phyloP scores from a whole-genome alignment of 2,888 invertebrate genomes.

The Melinaea marsaeus region DNA sequence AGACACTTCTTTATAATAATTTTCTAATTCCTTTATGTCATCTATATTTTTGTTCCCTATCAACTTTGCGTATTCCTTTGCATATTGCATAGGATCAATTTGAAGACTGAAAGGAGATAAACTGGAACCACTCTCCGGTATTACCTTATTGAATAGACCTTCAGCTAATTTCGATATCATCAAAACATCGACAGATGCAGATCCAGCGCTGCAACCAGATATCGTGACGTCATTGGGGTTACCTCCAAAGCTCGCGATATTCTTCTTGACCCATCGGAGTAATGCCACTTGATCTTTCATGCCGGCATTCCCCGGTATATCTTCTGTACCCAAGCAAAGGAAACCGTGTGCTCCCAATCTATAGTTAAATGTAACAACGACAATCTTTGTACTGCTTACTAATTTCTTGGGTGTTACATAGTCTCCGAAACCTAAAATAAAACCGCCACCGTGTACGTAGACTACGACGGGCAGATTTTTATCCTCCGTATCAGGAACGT shows the following conservation, averaged over 20 bases:
- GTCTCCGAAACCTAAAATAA: slow-evolving; percentile 50
- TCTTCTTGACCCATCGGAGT: slow-evolving; percentile 43
- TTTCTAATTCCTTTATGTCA: slow-evolving; percentile 44
- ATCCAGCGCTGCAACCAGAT: slow-evolving; percentile 52
- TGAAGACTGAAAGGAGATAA: slow-evolving; percentile 42
- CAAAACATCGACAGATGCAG: slow-evolving; percentile 47
- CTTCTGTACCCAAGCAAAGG: slow-evolving; percentile 40
- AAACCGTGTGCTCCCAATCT: slow-evolving; percentile 45
- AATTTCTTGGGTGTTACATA: slow-evolving; percentile 39
- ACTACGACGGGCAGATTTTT: slow-evolving; percentile 54
- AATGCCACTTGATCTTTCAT: slow-evolving; percentile 47
- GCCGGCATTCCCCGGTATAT: slow-evolving; percentile 44
- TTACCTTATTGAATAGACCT: slow-evolving; percentile 52
- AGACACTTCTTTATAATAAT: slow-evolving; percentile 47
- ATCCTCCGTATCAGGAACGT: slow-evolving; percentile 37
- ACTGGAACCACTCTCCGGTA: slow-evolving; percentile 49
- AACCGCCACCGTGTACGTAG: slow-evolving; percentile 64
- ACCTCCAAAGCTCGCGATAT: slow-evolving; percentile 44
- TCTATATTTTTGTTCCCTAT: slow-evolving; percentile 42
- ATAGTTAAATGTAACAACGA: slow-evolving; percentile 53
- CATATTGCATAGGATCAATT: slow-evolving; percentile 46
- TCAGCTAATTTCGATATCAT: slow-evolving; percentile 46
- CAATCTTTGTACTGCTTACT: slow-evolving; percentile 39
- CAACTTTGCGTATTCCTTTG: slow-evolving; percentile 44
- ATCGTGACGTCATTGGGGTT: slow-evolving; percentile 46